Percentiles rank a stretch among this genome's conserved stretches.
phyloP scores from a whole-genome alignment of 2,888 invertebrate species.

The Melangyna quadrimaculata region DNA sequence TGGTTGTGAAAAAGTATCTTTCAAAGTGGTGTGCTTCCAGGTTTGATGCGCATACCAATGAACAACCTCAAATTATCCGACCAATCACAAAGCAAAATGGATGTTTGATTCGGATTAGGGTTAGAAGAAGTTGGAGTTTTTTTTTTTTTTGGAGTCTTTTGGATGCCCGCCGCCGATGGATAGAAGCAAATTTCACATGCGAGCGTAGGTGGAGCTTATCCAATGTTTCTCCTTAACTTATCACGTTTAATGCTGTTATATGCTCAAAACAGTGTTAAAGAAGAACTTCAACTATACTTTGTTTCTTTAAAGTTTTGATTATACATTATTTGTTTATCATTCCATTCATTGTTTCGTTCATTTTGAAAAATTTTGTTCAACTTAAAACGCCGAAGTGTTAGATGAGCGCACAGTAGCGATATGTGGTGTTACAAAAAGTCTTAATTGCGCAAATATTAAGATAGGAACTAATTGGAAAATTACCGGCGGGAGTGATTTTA shows the following conservation, averaged over 20 bases:
- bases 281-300: constrained; percentile 60
- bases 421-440: neutral
- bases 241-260: constrained; percentile 7
- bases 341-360: constrained; percentile 39
- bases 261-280: constrained; percentile 52
- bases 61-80: constrained; percentile 50
- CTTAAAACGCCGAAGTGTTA: constrained; percentile 39
- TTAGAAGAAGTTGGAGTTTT: constrained; percentile 57
- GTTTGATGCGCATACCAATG: constrained; percentile 42
- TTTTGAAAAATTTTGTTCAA: constrained; percentile 33
- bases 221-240: constrained; percentile 30
- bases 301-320: constrained; percentile 53
- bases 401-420: constrained; percentile 31
- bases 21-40: neutral
- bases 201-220: constrained; percentile 65
- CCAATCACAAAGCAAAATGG: constrained; percentile 35
- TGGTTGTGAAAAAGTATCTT: neutral
- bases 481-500: neutral
- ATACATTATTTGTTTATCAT: constrained; percentile 58
- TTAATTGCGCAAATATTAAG: neutral
- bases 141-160: constrained; percentile 38
- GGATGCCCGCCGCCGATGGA: neutral
- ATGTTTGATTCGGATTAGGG: constrained; percentile 47
- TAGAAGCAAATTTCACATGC: constrained; percentile 38
- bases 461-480: neutral